Evolutionary conservation across 1,140 invertebrate genomes (phyloP), one percentile per base, ranked within the genome.

Genomic region (Listronotus oregonensis): DNA sequence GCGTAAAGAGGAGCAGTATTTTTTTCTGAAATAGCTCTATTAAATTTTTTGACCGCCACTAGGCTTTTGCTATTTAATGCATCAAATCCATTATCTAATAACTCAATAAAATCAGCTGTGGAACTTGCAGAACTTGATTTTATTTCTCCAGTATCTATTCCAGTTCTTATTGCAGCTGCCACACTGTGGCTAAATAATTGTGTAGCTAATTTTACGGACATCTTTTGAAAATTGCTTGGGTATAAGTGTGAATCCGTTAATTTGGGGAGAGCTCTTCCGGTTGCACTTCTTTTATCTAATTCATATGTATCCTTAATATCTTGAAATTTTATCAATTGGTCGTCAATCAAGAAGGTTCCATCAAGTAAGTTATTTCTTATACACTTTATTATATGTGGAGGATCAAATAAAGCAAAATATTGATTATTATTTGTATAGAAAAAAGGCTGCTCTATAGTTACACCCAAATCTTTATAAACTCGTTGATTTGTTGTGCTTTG

Each of bases 171-270:
- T 44, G 70, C 68, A 39, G 59, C 64, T 12, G 58, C 55, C 4
- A 75, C 67, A 31, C 59, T 66, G 34, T 68, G 51, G 39, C 72
- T 75, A 0, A 75, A 69, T 17, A 74, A 32, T 67, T 76, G 73
- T 3, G 58, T 60, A 7, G 73, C 73, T 27, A 72, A 55, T 58
- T 68, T 67, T 17, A 73, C 71, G 56, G 62, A 71, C 73, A 74
- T 74, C 68, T 73, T 72, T 67, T 75, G 63, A 56, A 75, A 75
- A 27, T 32, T 46, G n/a, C 51, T 68, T 73, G n/a, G 73, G 73
- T 21, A 71, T 65, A 0, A 71, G 32, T 52, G 75, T 72, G n/a
- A 46, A 56, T 49, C 66, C 60, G 75, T n/a, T n/a, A 42, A 58
- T 73, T 71, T 47, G n/a, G 49, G 60, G 21, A 71, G 60, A 14